Base-by-base conservation (phyloP, 2,797 vertebrate genomes). In the Poecile montanus region DNA sequence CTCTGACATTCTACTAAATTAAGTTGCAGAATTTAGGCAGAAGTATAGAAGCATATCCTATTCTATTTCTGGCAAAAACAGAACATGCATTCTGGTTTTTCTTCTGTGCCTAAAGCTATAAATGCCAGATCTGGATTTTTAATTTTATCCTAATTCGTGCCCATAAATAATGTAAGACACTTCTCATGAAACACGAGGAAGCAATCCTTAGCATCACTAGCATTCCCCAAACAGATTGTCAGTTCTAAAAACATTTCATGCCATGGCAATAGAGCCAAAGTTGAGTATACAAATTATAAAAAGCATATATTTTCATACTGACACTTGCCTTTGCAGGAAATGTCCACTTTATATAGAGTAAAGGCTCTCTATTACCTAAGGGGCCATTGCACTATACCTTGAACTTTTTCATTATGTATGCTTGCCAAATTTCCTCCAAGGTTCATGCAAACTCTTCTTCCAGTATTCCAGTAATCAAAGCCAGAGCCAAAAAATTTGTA, bases 371-470 rank as follows among this genome's bases (percentile, higher is more conserved):
- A 3, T 68, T 74, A 36, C 25, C 27, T 51, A 17, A 50, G 67
- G 29, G 8, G 11, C 13, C 42, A 12, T 36, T 25, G 32, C 20
- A 70, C 51, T 94, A 40, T 94, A 99, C 99, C 98, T 98, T 99
- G 99, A 57, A 98, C 98, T 89, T 92, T 94, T 26, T 97, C 97
- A 32, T 82, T 98, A 54, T 21, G 53, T 95, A 99, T 96, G 60
- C 98, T 98, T 4, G 95, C 98, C 89, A 99, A 95, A 94, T 99
- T 98, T 94, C 99, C 99, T 96, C 98, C 98, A 73, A 98, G 96
- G 44, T 57, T 96, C 16, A 85, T 85, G 94, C 99, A 99, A 91
- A 93, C 56, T 10, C 66, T 70, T 57, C 98, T 98, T 85, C 98
- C 98, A 2, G 97, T 78, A 10, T 70, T 29, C 99, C 99, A 99